Evolutionary conservation across 2,797 vertebrate species (phyloP).

Genomic region (Falco rusticolus): DNA sequence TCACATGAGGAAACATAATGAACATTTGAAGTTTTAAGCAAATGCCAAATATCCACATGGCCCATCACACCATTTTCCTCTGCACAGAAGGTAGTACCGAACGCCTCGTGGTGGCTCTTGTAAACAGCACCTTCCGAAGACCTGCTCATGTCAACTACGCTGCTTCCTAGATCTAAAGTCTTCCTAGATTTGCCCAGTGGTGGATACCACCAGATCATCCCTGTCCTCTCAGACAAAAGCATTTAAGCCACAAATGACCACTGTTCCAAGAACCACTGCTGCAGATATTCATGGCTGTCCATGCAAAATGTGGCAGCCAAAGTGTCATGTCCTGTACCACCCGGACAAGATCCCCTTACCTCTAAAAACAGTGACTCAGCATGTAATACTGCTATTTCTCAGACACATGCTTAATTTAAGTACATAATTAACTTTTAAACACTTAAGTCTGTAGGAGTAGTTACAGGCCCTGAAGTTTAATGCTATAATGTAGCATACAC

Average conservation of each 20-base stretch:
- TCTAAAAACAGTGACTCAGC: background rate
- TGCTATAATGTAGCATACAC: too few species aligned
- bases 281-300: background rate
- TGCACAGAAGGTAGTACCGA: accelerated
- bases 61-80: background rate
- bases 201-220: background rate
- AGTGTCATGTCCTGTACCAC: background rate
- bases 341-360: background rate
- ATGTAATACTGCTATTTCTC: background rate
- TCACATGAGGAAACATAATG: background rate
- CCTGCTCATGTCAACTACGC: accelerated
- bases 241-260: background rate
- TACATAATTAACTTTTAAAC: background rate
- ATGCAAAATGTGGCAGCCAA: background rate
- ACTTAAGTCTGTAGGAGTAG: background rate
- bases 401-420: background rate
- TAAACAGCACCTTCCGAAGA: background rate
- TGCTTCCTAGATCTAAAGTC: background rate
- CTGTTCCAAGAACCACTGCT: background rate
- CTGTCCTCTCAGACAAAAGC: background rate
- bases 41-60: background rate
- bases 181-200: background rate
- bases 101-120: background rate
- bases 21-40: background rate
- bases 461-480: background rate